Base-by-base conservation (phyloP, 2,797 vertebrate species). In the Pipistrellus kuhlii region DNA sequence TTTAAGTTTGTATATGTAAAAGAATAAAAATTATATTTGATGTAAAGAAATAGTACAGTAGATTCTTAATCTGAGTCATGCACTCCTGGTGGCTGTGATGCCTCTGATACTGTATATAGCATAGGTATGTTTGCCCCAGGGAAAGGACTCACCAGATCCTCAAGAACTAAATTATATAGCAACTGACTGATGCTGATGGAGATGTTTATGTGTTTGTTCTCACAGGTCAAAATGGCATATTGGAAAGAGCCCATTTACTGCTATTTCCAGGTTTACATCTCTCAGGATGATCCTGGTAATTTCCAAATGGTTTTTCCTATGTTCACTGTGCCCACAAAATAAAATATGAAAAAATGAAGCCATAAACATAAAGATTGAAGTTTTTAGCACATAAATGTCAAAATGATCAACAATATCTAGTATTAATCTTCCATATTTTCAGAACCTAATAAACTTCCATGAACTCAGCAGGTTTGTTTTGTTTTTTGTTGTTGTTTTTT, bases 371-470 rank as follows among this genome's bases (percentile, higher is more conserved):
- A 62, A 76, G 59, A 51, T 13, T 66, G 57, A 12, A 21, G 11
- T 92, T 84, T 85, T 94, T 64, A 80, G 20, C 80, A 92, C 10
- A 32, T 64, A 81, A 77, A 51, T 35, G 78, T 77, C 21, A 15
- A 83, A 90, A 75, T 93, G 41, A 46, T 64, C 20, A 32, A 51
- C 2, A 96, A 25, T 85, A 72, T n/a, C 41, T 69, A 35, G 35
- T 35, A 57, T 35, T 57, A 92, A 93, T 84, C 55, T 23, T 92
- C 76, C 30, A 44, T 62, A 57, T 78, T 94, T 91, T 80, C 84
- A 85, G 53, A 94, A 75, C 32, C 27, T 93, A 90, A 85, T n/a
- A 93, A 82, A 78, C 12, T 15, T 94, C 62, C 87, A 71, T 80
- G 35, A 93, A 90, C 9, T 35, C 35, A 51, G 55, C 80, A 93